These are phyloP conservation scores for Phylloscopus collybita DNA, from an alignment of 2,797 vertebrate genomes.

Conservation along the genomic window DNA sequence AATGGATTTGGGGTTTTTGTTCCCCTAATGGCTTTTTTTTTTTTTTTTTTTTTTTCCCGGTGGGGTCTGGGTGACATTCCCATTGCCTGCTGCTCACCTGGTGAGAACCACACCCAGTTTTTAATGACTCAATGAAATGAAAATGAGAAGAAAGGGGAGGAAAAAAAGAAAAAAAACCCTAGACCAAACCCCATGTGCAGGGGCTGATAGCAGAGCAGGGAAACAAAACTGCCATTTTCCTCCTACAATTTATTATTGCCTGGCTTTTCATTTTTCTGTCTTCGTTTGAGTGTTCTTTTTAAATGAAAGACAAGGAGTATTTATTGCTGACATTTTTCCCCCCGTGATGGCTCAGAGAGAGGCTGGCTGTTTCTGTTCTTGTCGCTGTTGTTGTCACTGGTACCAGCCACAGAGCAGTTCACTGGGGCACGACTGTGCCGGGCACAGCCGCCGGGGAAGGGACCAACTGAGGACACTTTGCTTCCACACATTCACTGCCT, in stretches of 20 bases:
- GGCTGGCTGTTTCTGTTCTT: background rate
- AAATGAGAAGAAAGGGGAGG: background rate
- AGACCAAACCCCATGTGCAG: constrained; percentile 17
- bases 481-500: background rate
- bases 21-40: background rate
- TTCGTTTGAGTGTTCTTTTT: constrained; percentile 45
- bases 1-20: background rate
- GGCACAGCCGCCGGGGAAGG: background rate
- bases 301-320: constrained; percentile 52
- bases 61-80: background rate
- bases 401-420: background rate
- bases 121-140: background rate
- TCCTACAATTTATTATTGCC: constrained; percentile 26
- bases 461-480: background rate
- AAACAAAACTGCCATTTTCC: constrained; percentile 48
- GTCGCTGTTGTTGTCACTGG: background rate
- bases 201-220: constrained; percentile 49
- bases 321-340: constrained; percentile 54
- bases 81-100: background rate
- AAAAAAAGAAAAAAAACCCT: background rate
- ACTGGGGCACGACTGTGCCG: background rate
- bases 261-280: constrained; percentile 49
- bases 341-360: background rate
- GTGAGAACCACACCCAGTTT: background rate
- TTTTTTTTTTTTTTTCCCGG: background rate